phyloP scores from a whole-genome alignment of 2,888 invertebrate species.

The Cryptus armator region DNA sequence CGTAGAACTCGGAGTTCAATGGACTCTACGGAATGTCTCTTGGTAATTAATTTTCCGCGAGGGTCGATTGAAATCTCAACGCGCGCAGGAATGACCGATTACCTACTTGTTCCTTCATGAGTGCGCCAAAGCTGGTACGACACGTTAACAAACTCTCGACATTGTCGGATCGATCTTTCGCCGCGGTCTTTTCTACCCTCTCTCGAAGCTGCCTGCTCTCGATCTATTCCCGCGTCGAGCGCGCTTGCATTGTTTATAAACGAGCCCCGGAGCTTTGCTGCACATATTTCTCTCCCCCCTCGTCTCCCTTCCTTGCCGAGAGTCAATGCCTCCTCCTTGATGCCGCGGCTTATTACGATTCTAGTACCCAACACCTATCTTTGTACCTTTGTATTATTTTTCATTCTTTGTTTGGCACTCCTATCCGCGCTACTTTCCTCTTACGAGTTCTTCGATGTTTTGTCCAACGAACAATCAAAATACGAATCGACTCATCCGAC shows the following conservation, averaged over 20 bases:
- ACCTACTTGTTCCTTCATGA: constrained; percentile 10
- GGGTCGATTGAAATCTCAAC: neutral
- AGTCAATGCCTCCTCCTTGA: neutral
- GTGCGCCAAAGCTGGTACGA: constrained; percentile 21
- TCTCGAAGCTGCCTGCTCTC: constrained; percentile 11
- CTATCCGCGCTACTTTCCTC: neutral
- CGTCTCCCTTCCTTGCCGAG: neutral
- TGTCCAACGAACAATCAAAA: neutral
- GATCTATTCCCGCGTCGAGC: constrained; percentile 23
- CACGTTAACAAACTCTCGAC: constrained; percentile 22
- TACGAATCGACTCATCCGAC: too few species aligned
- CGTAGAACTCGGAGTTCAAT: neutral
- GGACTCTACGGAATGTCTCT: neutral
- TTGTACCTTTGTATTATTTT: neutral
- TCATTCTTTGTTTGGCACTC: neutral
- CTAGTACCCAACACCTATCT: constrained; percentile 9
- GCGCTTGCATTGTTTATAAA: constrained; percentile 39
- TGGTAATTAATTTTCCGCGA: neutral
- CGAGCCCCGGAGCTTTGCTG: constrained; percentile 21
- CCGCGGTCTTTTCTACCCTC: constrained; percentile 13
- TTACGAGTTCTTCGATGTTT: neutral
- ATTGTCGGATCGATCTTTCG: constrained; percentile 29
- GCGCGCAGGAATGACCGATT: neutral
- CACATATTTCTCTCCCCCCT: constrained; percentile 1
- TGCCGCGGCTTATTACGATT: constrained; percentile 24